These are phyloP conservation scores for Rattus norvegicus DNA, from an alignment of 2,113 vertebrate species.

Conservation along the genomic window GRCr8 NC_086019.1:158377501-158378000, in stretches of 20 bases:
- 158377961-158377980: conserved; percentile 61
- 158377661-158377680: conserved; percentile 70
- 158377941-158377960: conserved; percentile 51
- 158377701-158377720: conserved; percentile 58
- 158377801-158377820: conserved; percentile 79
- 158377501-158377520: no score
- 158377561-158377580: no score
- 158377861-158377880: conserved; percentile 50
- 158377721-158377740: conserved; percentile 60
- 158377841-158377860: conserved; percentile 36
- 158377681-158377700: conserved; percentile 68
- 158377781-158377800: conserved; percentile 77
- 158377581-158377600: no score
- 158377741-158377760: conserved; percentile 75
- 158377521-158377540: no score
- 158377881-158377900: conserved; percentile 49
- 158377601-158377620: no score
- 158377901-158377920: conserved; percentile 65
- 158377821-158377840: conserved; percentile 8
- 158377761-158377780: conserved; percentile 61
- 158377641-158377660: conserved; percentile 72
- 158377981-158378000: conserved; percentile 41
- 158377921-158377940: conserved; percentile 40
- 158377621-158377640: no score
- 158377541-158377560: no score